Base-by-base conservation (phyloP, 2,888 invertebrate genomes). In the Odontocolon sp. region DNA sequence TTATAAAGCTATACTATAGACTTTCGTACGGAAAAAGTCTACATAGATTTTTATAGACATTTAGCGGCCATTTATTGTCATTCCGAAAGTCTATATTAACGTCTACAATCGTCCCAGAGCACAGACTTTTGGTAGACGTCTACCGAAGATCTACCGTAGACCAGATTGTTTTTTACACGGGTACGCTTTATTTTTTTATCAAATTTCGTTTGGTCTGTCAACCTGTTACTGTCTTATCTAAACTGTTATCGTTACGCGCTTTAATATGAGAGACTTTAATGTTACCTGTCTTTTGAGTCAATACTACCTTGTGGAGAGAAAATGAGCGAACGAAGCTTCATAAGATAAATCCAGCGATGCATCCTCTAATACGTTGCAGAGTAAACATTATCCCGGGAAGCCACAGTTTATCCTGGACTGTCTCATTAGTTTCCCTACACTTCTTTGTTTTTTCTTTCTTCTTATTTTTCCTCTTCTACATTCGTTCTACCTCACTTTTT, bases 341-440 rank as follows among this genome's bases (percentile, higher is more conserved):
- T 33, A 42, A 64, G 52, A 52, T 69, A 28, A 75, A 69, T 64
- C n/a, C 56, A 69, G 50, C 33, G 52, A 33, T 47, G 21, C n/a
- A 50, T 54, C 42, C 69, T 42, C 57, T 59, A 50, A 59, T 69
- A 69, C 63, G 57, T 64, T 50, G 40, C 64, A 61, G 40, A 57
- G 63, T 52, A 69, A 74, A 75, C 69, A 74, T 68, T 52, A 59
- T 69, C 50, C 64, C 18, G 69, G 57, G 50, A 23, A 52, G 42
- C 75, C 69, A 26, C 50, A 26, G 64, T 69, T 75, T 75, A 64
- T 64, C 64, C 63, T 57, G 57, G 64, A 50, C 75, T 64, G 69
- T 69, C 64, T 75, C 75, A 75, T 75, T 69, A 75, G 50, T 50
- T 26, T 64, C 50, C 31, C 50, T 11, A 0, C 42, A 28, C 28